Evolutionary conservation across 2,888 invertebrate genomes (phyloP), one percentile per base, ranked within the genome.

Genomic region (Machimus rusticus): DNA sequence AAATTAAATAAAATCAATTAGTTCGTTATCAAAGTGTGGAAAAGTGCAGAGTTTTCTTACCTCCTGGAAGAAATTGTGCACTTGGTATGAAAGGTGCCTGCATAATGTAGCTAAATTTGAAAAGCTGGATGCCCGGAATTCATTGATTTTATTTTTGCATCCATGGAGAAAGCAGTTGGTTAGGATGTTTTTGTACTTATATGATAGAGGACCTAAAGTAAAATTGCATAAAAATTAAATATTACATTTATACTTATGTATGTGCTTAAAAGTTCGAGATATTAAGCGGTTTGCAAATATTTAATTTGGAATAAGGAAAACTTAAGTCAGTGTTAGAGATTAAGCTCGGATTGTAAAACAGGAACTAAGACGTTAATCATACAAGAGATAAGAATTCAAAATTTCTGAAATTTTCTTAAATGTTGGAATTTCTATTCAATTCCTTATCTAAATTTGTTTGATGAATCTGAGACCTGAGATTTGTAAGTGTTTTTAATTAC

Each of bases 11-110:
- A 34, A 39, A 34, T 37, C 2, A 34, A 19, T 74, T 31, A 28
- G 28, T 37, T 76, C 5, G 16, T 78, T 74, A n/a, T 66, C 34
- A 14, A 57, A 19, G 55, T 39, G 28, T 4, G 2, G 12, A 39
- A 74, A 55, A 81, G 31, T 82, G 9, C 16, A 23, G 2, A 2
- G 9, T 1, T 5, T 74, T 78, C 9, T 57, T 88, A 91, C 91
- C 89, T 93, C 93, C 87, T 93, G 90, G 86, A 93, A 93, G 88
- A 92, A 93, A 66, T 90, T 90, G 5, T 92, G 92, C 19, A 93
- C 91, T 89, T 93, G 92, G 88, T 91, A 93, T 5, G 90, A 89
- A 31, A 93, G 89, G n/a, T 91, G 88, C 1, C 91, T 90, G 46
- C 92, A 92, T 46, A 93, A 87, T 39, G 91, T 91, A 14, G 92